Percentiles rank a stretch among this genome's conserved stretches.
phyloP scores from a whole-genome alignment of 2,797 vertebrate species.

The Leuciscus waleckii region DNA sequence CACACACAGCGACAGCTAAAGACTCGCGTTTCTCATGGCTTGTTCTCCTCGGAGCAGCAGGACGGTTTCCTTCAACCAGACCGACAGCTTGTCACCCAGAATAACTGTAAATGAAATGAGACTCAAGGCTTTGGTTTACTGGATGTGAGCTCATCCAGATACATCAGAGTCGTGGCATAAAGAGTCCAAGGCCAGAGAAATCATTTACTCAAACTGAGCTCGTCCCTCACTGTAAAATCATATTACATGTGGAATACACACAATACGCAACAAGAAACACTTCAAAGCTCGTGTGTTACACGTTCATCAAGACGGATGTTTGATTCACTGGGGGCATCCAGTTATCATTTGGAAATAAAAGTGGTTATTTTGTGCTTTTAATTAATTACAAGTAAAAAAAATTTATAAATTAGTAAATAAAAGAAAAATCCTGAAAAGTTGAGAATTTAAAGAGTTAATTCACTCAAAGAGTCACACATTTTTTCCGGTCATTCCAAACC shows the following conservation, averaged over 20 bases:
- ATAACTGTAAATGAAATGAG: slow-evolving; percentile 38
- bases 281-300: no score
- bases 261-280: not conserved
- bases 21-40: not conserved
- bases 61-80: slow-evolving; percentile 10
- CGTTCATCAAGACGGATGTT: not conserved
- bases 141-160: not conserved
- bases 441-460: no score
- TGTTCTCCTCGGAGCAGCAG: not conserved
- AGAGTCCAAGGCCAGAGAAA: slow-evolving; percentile 4
- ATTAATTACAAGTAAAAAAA: not conserved
- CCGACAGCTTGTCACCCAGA: slow-evolving; percentile 26
- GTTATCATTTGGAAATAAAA: not conserved
- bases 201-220: not conserved
- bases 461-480: no score
- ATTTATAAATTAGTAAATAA: no score
- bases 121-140: slow-evolving; percentile 42
- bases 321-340: not conserved
- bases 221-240: not conserved
- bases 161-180: slow-evolving; percentile 1
- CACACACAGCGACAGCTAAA: not conserved
- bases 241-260: not conserved
- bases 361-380: not conserved
- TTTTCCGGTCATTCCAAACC: no score
- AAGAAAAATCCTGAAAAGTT: no score